Evolutionary conservation across 2,888 invertebrate species (phyloP), one percentile per base, ranked within the genome.

Genomic region (Caradrina kadenii): DNA sequence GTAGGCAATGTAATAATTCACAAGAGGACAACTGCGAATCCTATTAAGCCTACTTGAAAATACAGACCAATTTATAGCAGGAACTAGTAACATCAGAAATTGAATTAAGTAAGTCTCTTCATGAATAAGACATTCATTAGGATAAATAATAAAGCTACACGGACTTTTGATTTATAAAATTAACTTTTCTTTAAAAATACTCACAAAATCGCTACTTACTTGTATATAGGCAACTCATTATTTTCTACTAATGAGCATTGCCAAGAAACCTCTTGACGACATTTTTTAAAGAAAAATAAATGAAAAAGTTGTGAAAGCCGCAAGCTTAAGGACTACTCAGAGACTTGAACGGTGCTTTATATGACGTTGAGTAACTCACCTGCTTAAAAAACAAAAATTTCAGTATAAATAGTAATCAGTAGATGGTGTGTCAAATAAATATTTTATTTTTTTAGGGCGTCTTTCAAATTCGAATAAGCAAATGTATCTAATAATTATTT

Each of bases 211-310:
- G 76, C 77, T 75, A 56, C 69, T 69, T 73, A 65, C 45, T 76
- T 76, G 10, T 79, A 5, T 75, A 75, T 55, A 59, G 48, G 63
- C 60, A 58, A 80, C 84, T 83, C 84, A 82, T 82, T 82, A 82
- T 83, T 71, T 81, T 73, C 26, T 72, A 71, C 74, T 83, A 83
- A 84, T 83, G 82, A 83, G 84, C 76, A 69, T 67, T 72, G 77
- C 67, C 49, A 71, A 75, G 76, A 58, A 83, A 77, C 59, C 73
- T 72, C 69, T 77, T 71, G 61, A 73, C 56, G 63, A 76, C 72
- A 69, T 84, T 81, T 79, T 72, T 78, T 56, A 50, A 80, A 76
- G 66, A 75, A 75, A 79, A 73, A 75, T 73, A 73, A 77, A 83
- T 66, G 64, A 82, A 79, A 81, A 84, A 77, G 66, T 79, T 76